Conservation (phyloP, 2,888 invertebrate genomes). For the Hyles lineata region DNA sequence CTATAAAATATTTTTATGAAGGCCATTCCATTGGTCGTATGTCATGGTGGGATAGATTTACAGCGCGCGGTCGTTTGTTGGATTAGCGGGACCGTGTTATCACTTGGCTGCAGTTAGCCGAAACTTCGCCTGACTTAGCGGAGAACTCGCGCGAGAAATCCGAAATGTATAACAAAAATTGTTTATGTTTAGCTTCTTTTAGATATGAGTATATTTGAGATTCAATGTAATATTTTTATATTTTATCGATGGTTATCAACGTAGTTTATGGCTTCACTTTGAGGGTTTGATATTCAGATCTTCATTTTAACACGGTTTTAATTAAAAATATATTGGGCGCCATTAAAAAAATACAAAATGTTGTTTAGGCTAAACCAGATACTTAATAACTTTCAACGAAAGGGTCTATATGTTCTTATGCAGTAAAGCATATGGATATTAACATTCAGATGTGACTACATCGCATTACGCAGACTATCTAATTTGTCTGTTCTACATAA, state of each 20-base stretch:
- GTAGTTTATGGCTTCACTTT: too few relatives aligned
- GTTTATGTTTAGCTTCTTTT: neutral
- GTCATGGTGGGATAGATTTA: slow-evolving; percentile 56
- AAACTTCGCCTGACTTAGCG: slow-evolving; percentile 49
- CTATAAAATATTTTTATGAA: neutral
- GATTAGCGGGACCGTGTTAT: slow-evolving; percentile 73
- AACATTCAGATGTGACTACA: too few relatives aligned
- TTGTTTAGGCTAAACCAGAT: too few relatives aligned
- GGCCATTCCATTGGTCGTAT: slow-evolving; percentile 11
- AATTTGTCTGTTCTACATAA: too few relatives aligned
- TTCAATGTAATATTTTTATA: neutral
- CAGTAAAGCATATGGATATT: too few relatives aligned
- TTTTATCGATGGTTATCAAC: too few relatives aligned
- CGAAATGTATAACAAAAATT: slow-evolving; percentile 25
- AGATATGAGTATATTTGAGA: neutral
- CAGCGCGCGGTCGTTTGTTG: slow-evolving; percentile 61
- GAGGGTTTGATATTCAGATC: too few relatives aligned
- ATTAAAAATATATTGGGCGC: neutral
- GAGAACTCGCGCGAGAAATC: slow-evolving; percentile 37
- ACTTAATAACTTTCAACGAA: too few relatives aligned
- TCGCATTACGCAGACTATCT: too few relatives aligned
- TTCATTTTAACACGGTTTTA: too few relatives aligned
- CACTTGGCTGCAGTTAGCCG: slow-evolving; percentile 69
- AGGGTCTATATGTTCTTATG: too few relatives aligned
- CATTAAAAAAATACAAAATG: neutral